These are phyloP conservation scores for Acipenser oxyrinchus DNA, from an alignment of 2,797 vertebrate genomes.

Conservation along the genomic window DNA sequence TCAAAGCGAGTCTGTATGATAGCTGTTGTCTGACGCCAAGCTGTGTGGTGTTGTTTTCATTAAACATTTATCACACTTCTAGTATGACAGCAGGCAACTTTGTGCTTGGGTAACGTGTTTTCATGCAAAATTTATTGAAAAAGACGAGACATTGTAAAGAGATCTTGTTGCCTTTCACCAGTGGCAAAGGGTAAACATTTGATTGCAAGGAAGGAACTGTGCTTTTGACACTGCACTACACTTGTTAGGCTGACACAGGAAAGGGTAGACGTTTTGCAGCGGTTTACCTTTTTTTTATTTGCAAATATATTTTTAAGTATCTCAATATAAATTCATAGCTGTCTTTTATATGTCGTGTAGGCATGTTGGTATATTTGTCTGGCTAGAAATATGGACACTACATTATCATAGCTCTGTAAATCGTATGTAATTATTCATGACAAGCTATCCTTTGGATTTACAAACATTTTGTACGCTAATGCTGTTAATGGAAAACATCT, in stretches of 20 bases:
- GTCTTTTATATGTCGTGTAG: background rate
- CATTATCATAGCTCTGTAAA: too few species aligned
- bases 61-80: conserved; percentile 94
- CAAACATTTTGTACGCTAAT: background rate
- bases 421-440: background rate
- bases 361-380: background rate
- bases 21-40: conserved; percentile 80
- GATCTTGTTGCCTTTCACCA: conserved; percentile 79
- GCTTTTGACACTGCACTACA: conserved; percentile 10
- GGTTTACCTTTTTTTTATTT: conserved; percentile 22
- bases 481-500: conserved; percentile 5
- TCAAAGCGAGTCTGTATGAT: conserved; percentile 79
- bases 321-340: too few species aligned
- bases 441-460: background rate
- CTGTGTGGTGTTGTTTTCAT: conserved; percentile 90
- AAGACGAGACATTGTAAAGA: conserved; percentile 72
- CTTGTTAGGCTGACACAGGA: conserved; percentile 7
- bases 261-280: conserved; percentile 5
- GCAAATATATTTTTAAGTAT: too few species aligned
- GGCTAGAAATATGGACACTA: too few species aligned
- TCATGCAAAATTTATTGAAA: conserved; percentile 97
- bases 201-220: conserved; percentile 43
- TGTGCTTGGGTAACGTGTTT: conserved; percentile 77
- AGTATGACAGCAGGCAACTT: conserved; percentile 88
- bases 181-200: conserved; percentile 75